Evolutionary conservation across 2,797 vertebrate species (phyloP).

Genomic region (Pantherophis alleghaniensis): DNA sequence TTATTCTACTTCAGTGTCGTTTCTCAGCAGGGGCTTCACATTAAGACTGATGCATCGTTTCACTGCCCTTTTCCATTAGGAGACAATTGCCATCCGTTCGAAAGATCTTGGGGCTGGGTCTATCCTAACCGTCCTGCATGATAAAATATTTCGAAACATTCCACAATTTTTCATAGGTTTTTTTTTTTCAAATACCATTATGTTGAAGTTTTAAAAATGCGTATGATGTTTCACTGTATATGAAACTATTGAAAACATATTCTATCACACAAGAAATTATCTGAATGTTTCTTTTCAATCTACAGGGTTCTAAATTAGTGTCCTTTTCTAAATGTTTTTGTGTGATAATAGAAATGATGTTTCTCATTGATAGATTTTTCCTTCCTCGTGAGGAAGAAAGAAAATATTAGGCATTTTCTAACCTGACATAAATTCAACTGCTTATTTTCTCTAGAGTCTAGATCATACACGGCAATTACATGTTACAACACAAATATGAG

Average conservation of each 20-base stretch:
- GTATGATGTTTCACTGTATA: slow-evolving; percentile 1
- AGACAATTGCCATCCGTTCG: slow-evolving; percentile 55
- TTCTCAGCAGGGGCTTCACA: slow-evolving; percentile 73
- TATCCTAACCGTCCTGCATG: neutral
- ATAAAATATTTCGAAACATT: slow-evolving; percentile 24
- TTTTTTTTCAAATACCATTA: slow-evolving; percentile 11
- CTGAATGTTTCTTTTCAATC: slow-evolving; percentile 1
- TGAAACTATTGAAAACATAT: slow-evolving; percentile 10
- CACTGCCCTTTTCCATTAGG: slow-evolving; percentile 71
- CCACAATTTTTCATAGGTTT: neutral
- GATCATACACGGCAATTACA: neutral
- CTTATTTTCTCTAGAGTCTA: neutral
- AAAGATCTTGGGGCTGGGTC: slow-evolving; percentile 40
- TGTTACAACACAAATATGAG: neutral
- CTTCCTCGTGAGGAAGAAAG: neutral
- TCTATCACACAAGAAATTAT: neutral
- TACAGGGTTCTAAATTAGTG: neutral
- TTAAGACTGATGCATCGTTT: slow-evolving; percentile 68
- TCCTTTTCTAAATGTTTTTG: slow-evolving; percentile 9
- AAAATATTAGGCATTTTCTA: neutral
- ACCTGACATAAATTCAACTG: neutral
- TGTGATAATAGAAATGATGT: neutral
- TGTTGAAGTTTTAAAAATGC: slow-evolving; percentile 22
- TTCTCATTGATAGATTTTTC: neutral
- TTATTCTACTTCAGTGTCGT: slow-evolving; percentile 71